Evolutionary conservation across 2,888 invertebrate species (phyloP), one percentile per base, ranked within the genome.

Genomic region (Scaptomyza reducta): DNA sequence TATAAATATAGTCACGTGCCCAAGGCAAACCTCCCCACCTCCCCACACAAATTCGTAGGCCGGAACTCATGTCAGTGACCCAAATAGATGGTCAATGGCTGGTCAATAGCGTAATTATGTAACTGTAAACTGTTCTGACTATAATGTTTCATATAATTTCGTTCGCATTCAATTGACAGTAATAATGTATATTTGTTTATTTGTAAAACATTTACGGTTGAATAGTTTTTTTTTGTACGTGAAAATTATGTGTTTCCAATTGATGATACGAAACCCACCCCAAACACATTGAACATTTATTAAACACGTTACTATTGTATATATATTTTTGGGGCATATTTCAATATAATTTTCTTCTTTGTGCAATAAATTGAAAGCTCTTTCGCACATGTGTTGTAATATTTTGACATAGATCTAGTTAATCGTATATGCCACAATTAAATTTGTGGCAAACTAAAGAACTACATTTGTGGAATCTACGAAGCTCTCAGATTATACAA

Each of bases 171-270:
- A 64, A 44, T 76, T 65, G 66, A 53, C 47, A 61, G 63, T 66
- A 66, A 66, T 64, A 77, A 64, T 83, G 64, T 80, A 76, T 72
- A 62, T 59, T 59, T 59, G 64, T 71, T 71, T 76, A 76, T 79
- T 72, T 82, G 64, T 72, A 41, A 46, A 64, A 49, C 58, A 72
- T 61, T 80, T 50, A 68, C 68, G 63, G 47, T 61, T 74, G 42
- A 74, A 46, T 77, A 62, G 47, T 14, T 22, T 31, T 33, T 65
- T 29, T 59, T 7, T 50, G 51, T 65, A 56, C 68, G 64, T 70
- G 74, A 38, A 60, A 55, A 46, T 40, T 10, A 58, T 66, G 31
- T 18, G 29, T 46, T 45, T 49, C 11, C 13, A 25, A 3, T 27
- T 38, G 22, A 31, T 38, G 22, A 31, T 27, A 53, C 38, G n/a